Evolutionary conservation across 2,888 invertebrate species (phyloP), one percentile per base, ranked within the genome.

Genomic region (Plebejus melissa): DNA sequence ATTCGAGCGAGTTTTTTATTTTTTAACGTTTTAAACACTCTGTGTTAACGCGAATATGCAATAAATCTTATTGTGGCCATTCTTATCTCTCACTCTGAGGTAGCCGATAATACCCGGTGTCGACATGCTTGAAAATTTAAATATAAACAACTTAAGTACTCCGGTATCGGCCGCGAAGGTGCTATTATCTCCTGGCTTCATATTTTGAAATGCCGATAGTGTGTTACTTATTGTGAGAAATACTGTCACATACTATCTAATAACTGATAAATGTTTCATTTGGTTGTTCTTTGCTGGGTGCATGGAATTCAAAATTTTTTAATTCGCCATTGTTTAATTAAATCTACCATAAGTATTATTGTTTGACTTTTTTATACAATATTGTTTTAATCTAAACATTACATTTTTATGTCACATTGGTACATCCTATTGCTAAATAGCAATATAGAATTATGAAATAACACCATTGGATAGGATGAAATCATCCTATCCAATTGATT

Each of bases 41-140:
- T 83, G 85, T 87, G 87, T 87, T 86, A 85, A 80, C 80, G 82
- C 83, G 87, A 88, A 89, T 87, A 86, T 87, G 88, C 86, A 86
- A 93, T 93, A 93, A 93, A 92, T 93, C 91, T 90, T 83, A 83
- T 86, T 88, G 87, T 90, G 87, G 86, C 83, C 85, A 83, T 80
- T 82, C 84, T 92, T 91, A 92, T 92, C 92, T 90, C 77, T 77
- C 80, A 81, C 79, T 82, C 84, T 85, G 87, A 87, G 87, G 92
- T 88, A 90, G 90, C 89, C 84, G 90, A 90, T 90, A 90, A 81
- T 86, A 86, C 82, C 83, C 81, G 82, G 84, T 87, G 88, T 87
- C 89, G 87, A 83, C 83, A 84, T 82, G 83, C 80, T 85, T 86
- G 86, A 86, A 85, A 87, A 87, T 90, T 90, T 88, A 87, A 90